phyloP scores from a whole-genome alignment of 2,113 vertebrate species.

The Progne subis region DNA sequence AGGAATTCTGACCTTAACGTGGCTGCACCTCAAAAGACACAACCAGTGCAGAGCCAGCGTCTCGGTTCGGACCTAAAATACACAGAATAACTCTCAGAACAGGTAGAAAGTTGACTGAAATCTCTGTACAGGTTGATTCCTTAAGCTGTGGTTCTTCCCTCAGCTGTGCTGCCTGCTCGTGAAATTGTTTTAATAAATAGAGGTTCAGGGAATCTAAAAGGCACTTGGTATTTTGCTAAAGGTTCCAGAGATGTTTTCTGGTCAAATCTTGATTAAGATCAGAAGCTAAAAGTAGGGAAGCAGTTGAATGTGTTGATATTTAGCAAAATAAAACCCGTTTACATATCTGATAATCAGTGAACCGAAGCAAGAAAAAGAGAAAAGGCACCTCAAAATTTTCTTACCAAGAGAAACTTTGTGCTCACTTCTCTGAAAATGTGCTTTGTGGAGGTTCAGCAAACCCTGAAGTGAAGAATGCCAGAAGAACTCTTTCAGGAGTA shows the following conservation, averaged over 20 bases:
- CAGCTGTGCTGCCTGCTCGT: background rate
- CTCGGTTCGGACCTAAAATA: background rate
- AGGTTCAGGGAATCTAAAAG: background rate
- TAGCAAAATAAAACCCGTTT: background rate
- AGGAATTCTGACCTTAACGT: rapidly evolving
- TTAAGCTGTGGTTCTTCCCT: background rate
- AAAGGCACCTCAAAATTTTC: background rate
- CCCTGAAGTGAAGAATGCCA: background rate
- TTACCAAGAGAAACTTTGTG: background rate
- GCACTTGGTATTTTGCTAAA: background rate
- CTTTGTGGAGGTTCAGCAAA: background rate
- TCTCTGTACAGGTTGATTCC: background rate
- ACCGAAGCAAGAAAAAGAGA: background rate
- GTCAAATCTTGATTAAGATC: background rate
- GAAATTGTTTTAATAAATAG: background rate
- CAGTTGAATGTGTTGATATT: background rate
- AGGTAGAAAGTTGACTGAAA: background rate
- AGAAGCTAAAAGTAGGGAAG: background rate
- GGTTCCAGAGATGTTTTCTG: background rate
- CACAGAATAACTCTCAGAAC: background rate
- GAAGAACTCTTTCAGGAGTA: background rate
- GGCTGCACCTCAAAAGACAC: background rate
- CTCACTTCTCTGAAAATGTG: background rate
- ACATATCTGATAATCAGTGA: background rate
- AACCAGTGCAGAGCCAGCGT: rapidly evolving